Percentiles rank a stretch among this genome's conserved stretches.
Evolutionary conservation across 2,797 vertebrate species (phyloP).

Genomic region (Siniperca scherzeri): DNA sequence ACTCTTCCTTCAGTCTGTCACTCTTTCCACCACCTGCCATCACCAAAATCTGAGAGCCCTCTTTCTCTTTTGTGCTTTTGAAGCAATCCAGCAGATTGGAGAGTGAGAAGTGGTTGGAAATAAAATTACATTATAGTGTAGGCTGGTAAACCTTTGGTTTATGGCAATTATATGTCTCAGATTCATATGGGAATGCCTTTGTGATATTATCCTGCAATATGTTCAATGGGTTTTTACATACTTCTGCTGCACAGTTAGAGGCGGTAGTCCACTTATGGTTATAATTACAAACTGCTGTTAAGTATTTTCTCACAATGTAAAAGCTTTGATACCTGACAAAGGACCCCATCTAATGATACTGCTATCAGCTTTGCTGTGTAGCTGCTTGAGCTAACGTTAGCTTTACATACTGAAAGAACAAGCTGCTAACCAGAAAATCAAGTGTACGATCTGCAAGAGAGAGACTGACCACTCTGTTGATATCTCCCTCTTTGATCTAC

Average conservation of each 20-base stretch:
- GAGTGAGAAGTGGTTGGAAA: not conserved
- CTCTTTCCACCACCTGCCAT: conserved; percentile 46
- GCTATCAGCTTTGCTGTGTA: not conserved
- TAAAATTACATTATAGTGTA: not conserved
- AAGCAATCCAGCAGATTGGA: conserved; percentile 11
- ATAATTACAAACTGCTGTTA: not conserved
- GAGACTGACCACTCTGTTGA: not conserved
- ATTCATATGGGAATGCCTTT: not conserved
- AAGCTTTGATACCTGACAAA: not conserved
- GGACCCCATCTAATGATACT: not conserved
- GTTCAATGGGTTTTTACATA: not conserved
- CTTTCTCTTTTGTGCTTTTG: conserved; percentile 9
- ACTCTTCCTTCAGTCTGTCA: conserved; percentile 25
- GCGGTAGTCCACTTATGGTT: not conserved
- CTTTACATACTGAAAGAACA: too few species aligned
- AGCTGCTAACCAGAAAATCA: too few species aligned
- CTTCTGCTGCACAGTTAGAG: too few species aligned
- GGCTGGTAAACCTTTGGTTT: not conserved
- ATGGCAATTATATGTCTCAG: not conserved
- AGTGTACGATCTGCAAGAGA: too few species aligned
- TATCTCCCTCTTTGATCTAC: too few species aligned
- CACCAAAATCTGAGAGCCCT: conserved; percentile 11
- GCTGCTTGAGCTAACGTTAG: too few species aligned
- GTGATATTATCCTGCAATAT: not conserved
- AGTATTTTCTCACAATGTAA: not conserved